Percentiles rank a stretch among this genome's conserved stretches.
phyloP scores from a whole-genome alignment of 1,140 invertebrate genomes.

The Neodiprion lecontei region DNA sequence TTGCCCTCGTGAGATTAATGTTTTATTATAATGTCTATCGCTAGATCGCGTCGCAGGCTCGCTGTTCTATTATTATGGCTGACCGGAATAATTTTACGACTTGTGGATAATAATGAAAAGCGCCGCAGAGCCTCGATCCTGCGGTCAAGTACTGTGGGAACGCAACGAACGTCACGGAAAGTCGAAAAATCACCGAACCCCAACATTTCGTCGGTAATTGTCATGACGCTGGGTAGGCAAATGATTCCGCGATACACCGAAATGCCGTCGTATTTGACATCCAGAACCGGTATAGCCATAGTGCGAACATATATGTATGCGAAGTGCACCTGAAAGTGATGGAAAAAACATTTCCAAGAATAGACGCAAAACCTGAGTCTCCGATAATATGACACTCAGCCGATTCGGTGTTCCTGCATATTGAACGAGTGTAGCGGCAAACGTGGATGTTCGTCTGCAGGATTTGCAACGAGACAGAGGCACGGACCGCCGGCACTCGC shows the following conservation, averaged over 20 bases:
- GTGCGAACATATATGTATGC: background rate
- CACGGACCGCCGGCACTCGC: background rate
- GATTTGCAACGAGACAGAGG: slow-evolving; percentile 49
- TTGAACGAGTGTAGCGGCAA: too few species aligned
- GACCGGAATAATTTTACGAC: slow-evolving; percentile 5
- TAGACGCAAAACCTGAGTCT: too few species aligned
- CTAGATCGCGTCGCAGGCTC: background rate
- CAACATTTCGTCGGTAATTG: too few species aligned
- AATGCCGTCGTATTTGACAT: too few species aligned
- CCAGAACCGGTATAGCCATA: too few species aligned
- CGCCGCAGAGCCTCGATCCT: background rate
- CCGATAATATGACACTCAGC: too few species aligned
- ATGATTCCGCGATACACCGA: too few species aligned
- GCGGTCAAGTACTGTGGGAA: background rate
- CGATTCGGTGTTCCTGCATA: too few species aligned
- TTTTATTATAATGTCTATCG: slow-evolving; percentile 29
- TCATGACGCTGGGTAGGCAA: too few species aligned
- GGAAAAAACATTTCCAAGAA: background rate
- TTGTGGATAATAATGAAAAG: background rate
- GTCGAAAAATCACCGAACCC: slow-evolving; percentile 43
- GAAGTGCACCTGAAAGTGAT: background rate
- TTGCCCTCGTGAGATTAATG: slow-evolving; percentile 56
- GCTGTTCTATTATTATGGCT: slow-evolving; percentile 3
- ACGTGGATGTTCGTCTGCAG: slow-evolving; percentile 33
- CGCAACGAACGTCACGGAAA: slow-evolving; percentile 50